phyloP scores from a whole-genome alignment of 92 coral and sea anemone species.

The Palythoa grandis region DNA sequence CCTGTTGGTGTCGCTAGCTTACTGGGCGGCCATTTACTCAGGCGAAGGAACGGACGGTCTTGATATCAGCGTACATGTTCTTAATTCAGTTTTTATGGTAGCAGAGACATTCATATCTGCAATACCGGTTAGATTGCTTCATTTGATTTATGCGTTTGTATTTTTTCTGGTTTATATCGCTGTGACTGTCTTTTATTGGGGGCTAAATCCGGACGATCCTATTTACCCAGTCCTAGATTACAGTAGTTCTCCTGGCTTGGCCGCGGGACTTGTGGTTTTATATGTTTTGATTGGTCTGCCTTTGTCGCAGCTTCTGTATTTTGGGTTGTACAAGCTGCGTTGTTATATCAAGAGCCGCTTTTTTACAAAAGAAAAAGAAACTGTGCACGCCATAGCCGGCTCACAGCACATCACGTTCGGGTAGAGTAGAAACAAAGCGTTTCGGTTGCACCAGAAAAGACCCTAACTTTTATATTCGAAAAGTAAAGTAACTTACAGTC shows the following conservation, averaged over 20 bases:
- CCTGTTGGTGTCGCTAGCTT: conserved; percentile 49
- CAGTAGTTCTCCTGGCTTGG: conserved; percentile 56
- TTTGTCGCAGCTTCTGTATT: conserved; percentile 72
- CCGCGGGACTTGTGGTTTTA: conserved; percentile 57
- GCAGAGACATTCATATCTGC: conserved; percentile 66
- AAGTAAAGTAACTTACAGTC: too few species aligned
- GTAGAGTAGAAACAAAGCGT: not conserved
- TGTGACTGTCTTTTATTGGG: conserved; percentile 84
- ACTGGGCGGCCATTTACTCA: conserved; percentile 50
- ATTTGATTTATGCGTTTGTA: conserved; percentile 75
- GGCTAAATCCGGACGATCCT: conserved; percentile 57
- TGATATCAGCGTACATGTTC: conserved; percentile 64
- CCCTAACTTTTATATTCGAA: too few species aligned
- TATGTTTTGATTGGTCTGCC: conserved; percentile 73
- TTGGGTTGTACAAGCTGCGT: conserved; percentile 70
- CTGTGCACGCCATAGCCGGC: conserved; percentile 12
- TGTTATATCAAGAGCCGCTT: not conserved
- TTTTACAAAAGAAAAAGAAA: conserved; percentile 20
- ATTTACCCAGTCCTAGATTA: conserved; percentile 74
- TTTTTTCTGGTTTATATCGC: conserved; percentile 63
- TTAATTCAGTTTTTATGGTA: conserved; percentile 69
- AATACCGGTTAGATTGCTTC: conserved; percentile 79
- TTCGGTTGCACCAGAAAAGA: too few species aligned
- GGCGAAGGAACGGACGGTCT: conserved; percentile 56
- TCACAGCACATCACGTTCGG: conserved; percentile 41